These are phyloP conservation scores for Linurgus olivaceus DNA, from an alignment of 2,797 vertebrate genomes.

Conservation along the genomic window DNA sequence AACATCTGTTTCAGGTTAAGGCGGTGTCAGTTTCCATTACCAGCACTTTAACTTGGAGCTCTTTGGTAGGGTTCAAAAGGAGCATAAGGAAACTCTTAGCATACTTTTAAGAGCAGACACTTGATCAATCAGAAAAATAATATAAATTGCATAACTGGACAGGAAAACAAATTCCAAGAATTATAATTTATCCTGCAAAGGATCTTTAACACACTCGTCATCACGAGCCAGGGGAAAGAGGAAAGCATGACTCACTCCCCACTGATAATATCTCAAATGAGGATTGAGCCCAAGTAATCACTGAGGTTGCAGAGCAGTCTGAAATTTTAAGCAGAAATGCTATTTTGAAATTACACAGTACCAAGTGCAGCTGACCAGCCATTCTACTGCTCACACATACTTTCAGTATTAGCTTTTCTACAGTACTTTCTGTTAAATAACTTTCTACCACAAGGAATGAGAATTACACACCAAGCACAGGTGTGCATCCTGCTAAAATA, in stretches of 20 bases:
- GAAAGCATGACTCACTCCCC: conserved; percentile 14
- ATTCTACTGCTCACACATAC: not conserved
- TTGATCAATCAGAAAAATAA: not conserved
- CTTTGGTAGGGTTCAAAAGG: not conserved
- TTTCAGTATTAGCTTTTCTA: not conserved
- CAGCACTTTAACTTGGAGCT: not conserved
- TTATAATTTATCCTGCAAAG: not conserved
- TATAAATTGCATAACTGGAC: not conserved
- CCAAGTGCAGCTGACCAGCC: not conserved
- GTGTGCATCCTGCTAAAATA: not conserved
- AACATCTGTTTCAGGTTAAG: conserved; percentile 31
- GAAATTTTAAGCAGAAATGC: not conserved
- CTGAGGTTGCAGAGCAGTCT: not conserved
- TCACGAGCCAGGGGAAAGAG: not conserved
- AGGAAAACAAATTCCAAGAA: conserved; percentile 15
- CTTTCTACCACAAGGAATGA: not conserved
- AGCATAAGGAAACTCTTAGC: not conserved
- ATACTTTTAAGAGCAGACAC: not conserved
- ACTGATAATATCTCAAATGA: conserved; percentile 15
- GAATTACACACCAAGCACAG: not conserved
- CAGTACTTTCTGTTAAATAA: not conserved
- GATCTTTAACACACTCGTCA: not conserved
- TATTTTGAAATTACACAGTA: not conserved
- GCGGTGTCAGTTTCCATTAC: not conserved
- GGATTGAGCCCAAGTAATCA: not conserved